Conservation (phyloP, 2,113 vertebrate genomes). For the Ciconia stormi region DNA sequence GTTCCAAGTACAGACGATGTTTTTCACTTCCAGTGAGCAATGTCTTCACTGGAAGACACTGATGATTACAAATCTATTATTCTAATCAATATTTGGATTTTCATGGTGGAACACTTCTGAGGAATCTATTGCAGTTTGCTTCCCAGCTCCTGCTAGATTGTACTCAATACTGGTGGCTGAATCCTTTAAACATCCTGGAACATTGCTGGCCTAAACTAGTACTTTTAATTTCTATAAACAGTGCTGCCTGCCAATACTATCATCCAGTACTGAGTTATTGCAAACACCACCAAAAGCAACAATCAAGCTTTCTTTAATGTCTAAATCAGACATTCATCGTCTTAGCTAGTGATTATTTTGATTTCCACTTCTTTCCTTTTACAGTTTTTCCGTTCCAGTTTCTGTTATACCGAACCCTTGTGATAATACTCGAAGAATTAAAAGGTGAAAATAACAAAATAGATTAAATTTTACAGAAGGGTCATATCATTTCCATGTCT, state of each 20-base stretch:
- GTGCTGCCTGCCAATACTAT: not conserved
- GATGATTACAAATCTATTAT: not conserved
- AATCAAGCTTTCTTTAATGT: not conserved
- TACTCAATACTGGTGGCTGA: not conserved
- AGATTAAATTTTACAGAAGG: not conserved
- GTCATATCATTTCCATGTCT: not conserved
- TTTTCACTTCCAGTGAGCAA: not conserved
- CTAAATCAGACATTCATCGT: not conserved
- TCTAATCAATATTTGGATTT: not conserved
- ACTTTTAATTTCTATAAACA: not conserved
- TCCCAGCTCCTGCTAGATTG: not conserved
- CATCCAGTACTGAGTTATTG: not conserved
- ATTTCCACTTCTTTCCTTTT: not conserved
- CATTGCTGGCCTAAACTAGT: not conserved
- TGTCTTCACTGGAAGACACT: not conserved
- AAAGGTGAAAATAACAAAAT: not conserved
- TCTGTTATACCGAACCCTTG: not conserved
- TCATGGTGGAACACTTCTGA: not conserved
- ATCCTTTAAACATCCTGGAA: not conserved
- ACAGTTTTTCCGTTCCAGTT: not conserved
- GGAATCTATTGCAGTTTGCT: not conserved
- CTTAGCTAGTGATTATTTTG: not conserved
- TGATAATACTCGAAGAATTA: not conserved
- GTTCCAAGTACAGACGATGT: not conserved
- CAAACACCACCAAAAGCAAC: not conserved